phyloP scores from a whole-genome alignment of 2,888 invertebrate genomes.

The Acleris laterana region DNA sequence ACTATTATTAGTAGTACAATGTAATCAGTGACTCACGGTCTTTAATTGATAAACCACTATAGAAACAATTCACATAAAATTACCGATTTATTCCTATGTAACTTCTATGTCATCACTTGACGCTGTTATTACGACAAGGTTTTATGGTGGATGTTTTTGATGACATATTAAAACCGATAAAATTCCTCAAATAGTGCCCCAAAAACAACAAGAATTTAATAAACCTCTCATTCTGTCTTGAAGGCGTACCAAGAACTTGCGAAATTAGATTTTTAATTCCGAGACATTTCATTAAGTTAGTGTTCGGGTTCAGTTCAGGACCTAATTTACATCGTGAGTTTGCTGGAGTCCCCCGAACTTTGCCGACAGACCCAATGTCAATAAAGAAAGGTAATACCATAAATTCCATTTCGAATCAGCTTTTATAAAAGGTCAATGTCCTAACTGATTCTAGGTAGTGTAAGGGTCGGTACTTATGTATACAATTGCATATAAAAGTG shows the following conservation, averaged over 20 bases:
- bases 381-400: not conserved
- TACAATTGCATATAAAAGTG: too few relatives aligned
- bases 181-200: not conserved
- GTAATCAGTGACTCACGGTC: too few relatives aligned
- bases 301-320: slow-evolving; percentile 14
- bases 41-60: too few relatives aligned
- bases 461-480: too few relatives aligned
- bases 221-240: slow-evolving; percentile 24
- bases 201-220: slow-evolving; percentile 20
- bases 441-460: too few relatives aligned
- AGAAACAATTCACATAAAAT: too few relatives aligned
- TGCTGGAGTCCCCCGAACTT: slow-evolving; percentile 5
- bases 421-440: not conserved
- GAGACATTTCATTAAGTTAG: slow-evolving; percentile 29
- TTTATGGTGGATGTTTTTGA: not conserved
- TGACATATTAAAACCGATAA: not conserved
- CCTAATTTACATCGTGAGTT: slow-evolving; percentile 19
- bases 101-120: too few relatives aligned
- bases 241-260: not conserved
- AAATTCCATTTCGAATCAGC: not conserved
- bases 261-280: slow-evolving; percentile 33
- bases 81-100: too few relatives aligned
- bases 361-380: not conserved
- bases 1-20: too few relatives aligned
- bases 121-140: too few relatives aligned